phyloP scores from a whole-genome alignment of 1,140 invertebrate genomes.

The Cydia fagiglandana region DNA sequence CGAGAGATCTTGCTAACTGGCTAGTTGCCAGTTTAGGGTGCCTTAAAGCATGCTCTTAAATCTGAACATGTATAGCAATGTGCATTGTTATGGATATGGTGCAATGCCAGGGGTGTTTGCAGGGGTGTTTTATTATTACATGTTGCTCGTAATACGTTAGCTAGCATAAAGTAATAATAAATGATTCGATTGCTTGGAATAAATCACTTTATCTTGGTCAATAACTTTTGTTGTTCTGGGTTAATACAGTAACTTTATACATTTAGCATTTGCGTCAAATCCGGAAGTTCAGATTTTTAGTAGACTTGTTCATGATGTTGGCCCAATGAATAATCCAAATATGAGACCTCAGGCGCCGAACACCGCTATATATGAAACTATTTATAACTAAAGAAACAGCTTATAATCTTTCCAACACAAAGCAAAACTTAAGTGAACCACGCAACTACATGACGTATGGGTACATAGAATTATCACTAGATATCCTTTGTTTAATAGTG shows the following conservation, averaged over 20 bases:
- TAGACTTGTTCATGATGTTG: too few relatives aligned
- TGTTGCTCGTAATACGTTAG: conserved; percentile 39
- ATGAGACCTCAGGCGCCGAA: too few relatives aligned
- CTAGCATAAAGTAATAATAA: neutral
- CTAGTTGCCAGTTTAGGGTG: conserved; percentile 49
- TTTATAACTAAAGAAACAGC: too few relatives aligned
- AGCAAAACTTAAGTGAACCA: neutral
- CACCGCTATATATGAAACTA: too few relatives aligned
- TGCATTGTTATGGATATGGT: conserved; percentile 68
- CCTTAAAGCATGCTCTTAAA: conserved; percentile 55
- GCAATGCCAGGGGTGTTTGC: conserved; percentile 50
- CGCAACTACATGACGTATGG: neutral
- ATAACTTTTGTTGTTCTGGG: neutral
- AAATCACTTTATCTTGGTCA: neutral
- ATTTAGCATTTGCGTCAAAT: too few relatives aligned
- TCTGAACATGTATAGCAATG: conserved; percentile 65
- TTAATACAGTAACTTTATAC: too few relatives aligned
- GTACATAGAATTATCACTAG: neutral
- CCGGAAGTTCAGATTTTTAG: too few relatives aligned
- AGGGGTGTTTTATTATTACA: conserved; percentile 53
- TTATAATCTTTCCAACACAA: too few relatives aligned
- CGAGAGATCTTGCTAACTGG: conserved; percentile 47
- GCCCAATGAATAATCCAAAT: too few relatives aligned
- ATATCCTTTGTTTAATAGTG: conserved; percentile 32
- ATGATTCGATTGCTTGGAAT: neutral